phyloP scores from a whole-genome alignment of 2,797 vertebrate species.

The Channa striata region DNA sequence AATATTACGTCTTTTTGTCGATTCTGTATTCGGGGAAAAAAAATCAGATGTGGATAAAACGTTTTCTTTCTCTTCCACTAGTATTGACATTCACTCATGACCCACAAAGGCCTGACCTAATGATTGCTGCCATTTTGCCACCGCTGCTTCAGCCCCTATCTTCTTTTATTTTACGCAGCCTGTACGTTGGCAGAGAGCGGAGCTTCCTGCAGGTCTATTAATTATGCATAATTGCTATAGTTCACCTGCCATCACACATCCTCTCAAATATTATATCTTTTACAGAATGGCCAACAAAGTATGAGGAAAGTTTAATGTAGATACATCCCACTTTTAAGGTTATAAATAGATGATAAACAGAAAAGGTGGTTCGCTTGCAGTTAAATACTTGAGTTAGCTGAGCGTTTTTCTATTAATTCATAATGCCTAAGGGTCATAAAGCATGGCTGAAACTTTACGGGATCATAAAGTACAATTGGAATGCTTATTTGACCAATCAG shows the following conservation, averaged over 20 bases:
- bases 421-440: slow-evolving; percentile 79
- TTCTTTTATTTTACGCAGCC: slow-evolving; percentile 66
- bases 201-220: slow-evolving; percentile 65
- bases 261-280: slow-evolving; percentile 53
- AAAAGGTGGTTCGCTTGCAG: slow-evolving; percentile 16
- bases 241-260: slow-evolving; percentile 57
- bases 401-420: slow-evolving; percentile 72
- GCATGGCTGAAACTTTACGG: slow-evolving; percentile 75
- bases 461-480: slow-evolving; percentile 81
- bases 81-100: slow-evolving; percentile 56
- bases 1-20: slow-evolving; percentile 20
- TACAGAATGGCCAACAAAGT: slow-evolving; percentile 32
- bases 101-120: slow-evolving; percentile 43
- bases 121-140: slow-evolving; percentile 56
- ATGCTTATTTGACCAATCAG: slow-evolving; percentile 85
- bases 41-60: slow-evolving; percentile 19
- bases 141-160: slow-evolving; percentile 48
- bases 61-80: slow-evolving; percentile 9
- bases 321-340: slow-evolving; percentile 25
- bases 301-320: slow-evolving; percentile 12
- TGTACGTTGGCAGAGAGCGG: slow-evolving; percentile 39
- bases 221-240: slow-evolving; percentile 72
- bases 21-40: slow-evolving; percentile 7
- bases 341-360: slow-evolving; percentile 44
- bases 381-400: slow-evolving; percentile 68